A percentile compares a stretch with the other conserved stretches of the same genome.
phyloP scores from a whole-genome alignment of 2,888 invertebrate genomes.

The Eristalis arbustorum region DNA sequence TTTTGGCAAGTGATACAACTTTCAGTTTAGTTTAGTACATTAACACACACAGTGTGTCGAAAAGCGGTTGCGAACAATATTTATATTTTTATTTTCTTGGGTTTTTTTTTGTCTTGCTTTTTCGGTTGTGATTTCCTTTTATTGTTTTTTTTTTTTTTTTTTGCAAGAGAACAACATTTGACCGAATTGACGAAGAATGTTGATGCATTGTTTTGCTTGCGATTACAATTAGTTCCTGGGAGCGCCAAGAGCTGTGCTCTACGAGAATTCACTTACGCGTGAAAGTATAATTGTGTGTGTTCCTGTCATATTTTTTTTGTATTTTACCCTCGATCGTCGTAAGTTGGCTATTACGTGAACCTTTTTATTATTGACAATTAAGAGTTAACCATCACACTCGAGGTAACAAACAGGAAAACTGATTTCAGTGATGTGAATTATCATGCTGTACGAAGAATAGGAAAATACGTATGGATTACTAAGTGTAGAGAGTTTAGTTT shows the following conservation, averaged over 20 bases:
- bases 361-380: conserved; percentile 11
- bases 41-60: conserved; percentile 48
- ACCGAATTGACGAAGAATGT: background rate
- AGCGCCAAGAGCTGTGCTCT: conserved; percentile 13
- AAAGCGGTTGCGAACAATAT: conserved; percentile 1
- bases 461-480: background rate
- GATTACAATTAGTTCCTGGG: conserved; percentile 32
- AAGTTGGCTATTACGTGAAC: conserved; percentile 14
- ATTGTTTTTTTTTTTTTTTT: conserved; percentile 1
- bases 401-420: conserved; percentile 1
- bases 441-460: background rate
- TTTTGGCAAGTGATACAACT: conserved; percentile 28
- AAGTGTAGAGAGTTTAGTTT: background rate
- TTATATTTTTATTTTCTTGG: conserved; percentile 34
- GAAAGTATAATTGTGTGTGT: conserved; percentile 5
- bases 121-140: conserved; percentile 8
- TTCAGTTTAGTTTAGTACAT: conserved; percentile 64
- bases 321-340: background rate
- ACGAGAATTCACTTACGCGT: background rate
- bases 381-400: background rate
- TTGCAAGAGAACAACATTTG: conserved; percentile 1
- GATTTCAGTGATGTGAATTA: background rate
- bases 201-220: conserved; percentile 37
- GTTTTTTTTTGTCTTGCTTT: background rate
- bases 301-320: background rate